A percentile compares a stretch with the other conserved stretches of the same genome.
Conservation (phyloP, 2,113 vertebrate species). For the Callipepla squamata region DNA sequence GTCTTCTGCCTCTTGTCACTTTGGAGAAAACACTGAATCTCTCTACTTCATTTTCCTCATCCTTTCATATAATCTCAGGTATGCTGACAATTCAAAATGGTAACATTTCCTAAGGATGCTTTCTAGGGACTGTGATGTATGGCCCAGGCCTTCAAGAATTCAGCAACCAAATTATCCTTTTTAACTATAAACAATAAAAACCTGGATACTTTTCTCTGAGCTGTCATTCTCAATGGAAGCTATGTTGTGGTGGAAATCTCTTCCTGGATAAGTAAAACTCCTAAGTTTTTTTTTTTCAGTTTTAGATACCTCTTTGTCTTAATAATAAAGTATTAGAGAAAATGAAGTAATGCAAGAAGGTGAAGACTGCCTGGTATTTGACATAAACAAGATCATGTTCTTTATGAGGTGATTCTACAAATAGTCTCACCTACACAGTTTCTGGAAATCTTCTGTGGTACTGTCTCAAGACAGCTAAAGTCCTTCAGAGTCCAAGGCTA, state of each 20-base stretch:
- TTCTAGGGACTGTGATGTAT: fast-evolving
- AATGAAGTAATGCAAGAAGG: not conserved
- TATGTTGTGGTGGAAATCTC: not conserved
- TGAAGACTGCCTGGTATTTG: not conserved
- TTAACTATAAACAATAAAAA: not conserved
- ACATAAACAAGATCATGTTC: not conserved
- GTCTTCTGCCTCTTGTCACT: not conserved
- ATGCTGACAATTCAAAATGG: not conserved
- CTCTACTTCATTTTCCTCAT: not conserved
- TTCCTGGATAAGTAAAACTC: not conserved
- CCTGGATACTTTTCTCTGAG: not conserved
- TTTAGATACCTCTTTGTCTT: not conserved
- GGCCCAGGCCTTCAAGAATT: not conserved
- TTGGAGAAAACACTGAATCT: not conserved
- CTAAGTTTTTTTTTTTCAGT: not conserved
- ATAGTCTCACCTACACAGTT: not conserved
- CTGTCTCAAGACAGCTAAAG: not conserved
- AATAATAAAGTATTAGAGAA: not conserved
- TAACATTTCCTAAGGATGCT: not conserved
- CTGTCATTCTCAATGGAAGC: not conserved
- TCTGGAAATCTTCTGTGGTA: not conserved
- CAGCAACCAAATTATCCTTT: not conserved
- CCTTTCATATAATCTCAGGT: not conserved
- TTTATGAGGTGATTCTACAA: not conserved
- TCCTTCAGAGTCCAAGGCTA: not conserved